Evolutionary conservation across 1,140 invertebrate genomes (phyloP).

Genomic region (Papilio aristodemus): DNA sequence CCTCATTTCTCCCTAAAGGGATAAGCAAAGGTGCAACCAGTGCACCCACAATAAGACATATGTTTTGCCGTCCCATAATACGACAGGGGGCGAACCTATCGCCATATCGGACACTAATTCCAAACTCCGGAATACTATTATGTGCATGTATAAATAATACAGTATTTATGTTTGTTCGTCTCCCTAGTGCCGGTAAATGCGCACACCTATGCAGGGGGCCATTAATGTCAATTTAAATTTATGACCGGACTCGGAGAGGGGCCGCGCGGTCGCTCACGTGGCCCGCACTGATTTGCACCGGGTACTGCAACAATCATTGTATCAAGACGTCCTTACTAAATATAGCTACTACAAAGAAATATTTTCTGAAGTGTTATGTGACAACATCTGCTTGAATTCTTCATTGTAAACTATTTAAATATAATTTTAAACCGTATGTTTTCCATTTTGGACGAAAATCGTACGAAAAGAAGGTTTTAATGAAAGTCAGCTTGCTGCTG

Average conservation of each 20-base stretch:
- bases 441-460: too few relatives aligned
- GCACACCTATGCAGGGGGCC: conserved; percentile 39
- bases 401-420: too few relatives aligned
- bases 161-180: conserved; percentile 6
- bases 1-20: too few relatives aligned
- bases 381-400: not conserved
- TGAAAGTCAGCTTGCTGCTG: too few relatives aligned
- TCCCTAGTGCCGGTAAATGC: conserved; percentile 34
- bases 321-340: conserved; percentile 20
- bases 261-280: conserved; percentile 41
- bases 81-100: too few relatives aligned
- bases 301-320: conserved; percentile 28
- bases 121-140: too few relatives aligned
- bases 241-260: conserved; percentile 38
- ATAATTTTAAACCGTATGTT: too few relatives aligned
- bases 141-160: not conserved
- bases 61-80: too few relatives aligned
- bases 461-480: too few relatives aligned
- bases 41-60: too few relatives aligned
- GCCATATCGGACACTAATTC: too few relatives aligned
- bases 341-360: not conserved
- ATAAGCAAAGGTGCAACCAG: too few relatives aligned
- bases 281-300: conserved; percentile 50
- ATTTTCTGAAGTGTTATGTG: not conserved
- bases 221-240: conserved; percentile 64